Conservation (phyloP, 2,113 vertebrate species). For the Carassius gibelio region DNA sequence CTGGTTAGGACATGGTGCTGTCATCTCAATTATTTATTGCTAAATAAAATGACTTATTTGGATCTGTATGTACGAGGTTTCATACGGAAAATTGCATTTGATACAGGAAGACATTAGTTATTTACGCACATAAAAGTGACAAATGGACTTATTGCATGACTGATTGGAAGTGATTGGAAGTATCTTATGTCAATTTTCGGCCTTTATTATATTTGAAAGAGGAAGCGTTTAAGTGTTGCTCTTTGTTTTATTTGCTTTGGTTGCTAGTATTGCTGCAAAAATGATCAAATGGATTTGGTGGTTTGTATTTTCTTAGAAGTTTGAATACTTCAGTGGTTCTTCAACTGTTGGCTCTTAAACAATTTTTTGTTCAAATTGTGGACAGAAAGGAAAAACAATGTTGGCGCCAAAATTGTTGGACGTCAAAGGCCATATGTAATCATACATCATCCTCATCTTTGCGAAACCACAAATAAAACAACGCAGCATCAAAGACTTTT, state of each 20-base stretch:
- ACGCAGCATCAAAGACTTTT: background rate
- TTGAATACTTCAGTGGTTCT: background rate
- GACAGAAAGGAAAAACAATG: background rate
- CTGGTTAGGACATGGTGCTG: background rate
- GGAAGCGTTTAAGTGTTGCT: slow-evolving; percentile 2
- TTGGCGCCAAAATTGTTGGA: too few relatives aligned
- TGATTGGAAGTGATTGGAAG: slow-evolving; percentile 15
- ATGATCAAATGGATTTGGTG: background rate
- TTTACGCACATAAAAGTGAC: background rate
- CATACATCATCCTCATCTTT: background rate
- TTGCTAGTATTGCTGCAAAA: slow-evolving; percentile 57
- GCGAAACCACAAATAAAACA: too few relatives aligned
- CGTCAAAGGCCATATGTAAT: too few relatives aligned
- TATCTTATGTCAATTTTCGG: background rate
- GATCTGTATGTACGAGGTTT: slow-evolving; percentile 37
- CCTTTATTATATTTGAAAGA: slow-evolving; percentile 1
- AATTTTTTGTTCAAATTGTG: background rate
- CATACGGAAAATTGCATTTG: background rate
- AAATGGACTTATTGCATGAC: slow-evolving; percentile 36
- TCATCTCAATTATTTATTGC: slow-evolving; percentile 61
- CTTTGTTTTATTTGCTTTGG: slow-evolving; percentile 41
- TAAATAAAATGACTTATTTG: slow-evolving; percentile 68
- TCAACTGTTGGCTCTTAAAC: background rate
- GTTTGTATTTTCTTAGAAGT: background rate
- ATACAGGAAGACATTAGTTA: slow-evolving; percentile 46